A percentile compares a stretch with the other conserved stretches of the same genome.
Evolutionary conservation across 2,888 invertebrate species (phyloP).

Genomic region (Nomada lathburiana): DNA sequence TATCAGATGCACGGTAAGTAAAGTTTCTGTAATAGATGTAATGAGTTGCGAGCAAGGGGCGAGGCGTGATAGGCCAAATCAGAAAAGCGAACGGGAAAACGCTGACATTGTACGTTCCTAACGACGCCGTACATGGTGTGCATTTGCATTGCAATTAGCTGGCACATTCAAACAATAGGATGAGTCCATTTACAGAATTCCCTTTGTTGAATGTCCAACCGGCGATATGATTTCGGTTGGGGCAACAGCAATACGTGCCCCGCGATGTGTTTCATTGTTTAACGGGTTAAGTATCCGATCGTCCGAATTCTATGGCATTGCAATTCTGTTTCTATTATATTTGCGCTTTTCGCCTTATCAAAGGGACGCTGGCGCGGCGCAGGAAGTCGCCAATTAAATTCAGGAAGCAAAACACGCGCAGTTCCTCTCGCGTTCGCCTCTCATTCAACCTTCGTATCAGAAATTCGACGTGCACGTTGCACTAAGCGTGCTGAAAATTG

Average conservation of each 20-base stretch:
- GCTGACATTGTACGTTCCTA: slow-evolving; percentile 38
- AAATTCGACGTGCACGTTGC: neutral
- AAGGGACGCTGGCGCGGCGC: neutral
- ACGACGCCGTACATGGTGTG: slow-evolving; percentile 32
- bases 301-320: neutral
- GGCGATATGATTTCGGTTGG: slow-evolving; percentile 23
- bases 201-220: slow-evolving; percentile 53
- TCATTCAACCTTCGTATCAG: neutral
- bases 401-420: too few relatives aligned
- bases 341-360: neutral
- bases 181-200: slow-evolving; percentile 67
- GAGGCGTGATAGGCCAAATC: slow-evolving; percentile 25
- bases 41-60: slow-evolving; percentile 1
- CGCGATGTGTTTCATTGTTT: slow-evolving; percentile 15
- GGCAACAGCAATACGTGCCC: slow-evolving; percentile 11
- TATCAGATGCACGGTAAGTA: slow-evolving; percentile 93
- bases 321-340: neutral
- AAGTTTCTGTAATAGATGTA: neutral
- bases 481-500: neutral
- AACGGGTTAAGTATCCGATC: slow-evolving; percentile 5
- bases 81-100: slow-evolving; percentile 29
- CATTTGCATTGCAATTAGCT: slow-evolving; percentile 45
- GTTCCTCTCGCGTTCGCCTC: neutral
- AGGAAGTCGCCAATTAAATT: too few relatives aligned
- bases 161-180: slow-evolving; percentile 57